These are phyloP conservation scores for Platyrinchus mystaceus DNA, from an alignment of 2,797 vertebrate species.

Conservation along the genomic window DNA sequence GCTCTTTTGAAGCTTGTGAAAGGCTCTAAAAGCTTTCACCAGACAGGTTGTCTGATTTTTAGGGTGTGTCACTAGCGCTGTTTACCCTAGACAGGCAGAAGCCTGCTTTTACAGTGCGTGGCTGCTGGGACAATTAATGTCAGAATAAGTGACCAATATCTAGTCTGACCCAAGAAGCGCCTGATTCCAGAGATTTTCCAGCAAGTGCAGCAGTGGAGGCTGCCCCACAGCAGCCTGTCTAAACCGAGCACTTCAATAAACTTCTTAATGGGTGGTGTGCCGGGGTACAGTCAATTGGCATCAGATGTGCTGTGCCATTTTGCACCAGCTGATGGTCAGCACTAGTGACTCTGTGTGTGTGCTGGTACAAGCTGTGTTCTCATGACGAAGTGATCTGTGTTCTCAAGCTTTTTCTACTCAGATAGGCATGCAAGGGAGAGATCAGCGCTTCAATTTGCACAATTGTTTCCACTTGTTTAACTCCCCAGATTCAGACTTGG, in stretches of 20 bases:
- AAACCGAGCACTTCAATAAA: neutral
- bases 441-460: neutral
- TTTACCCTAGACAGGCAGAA: neutral
- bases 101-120: neutral
- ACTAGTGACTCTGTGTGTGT: neutral
- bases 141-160: neutral
- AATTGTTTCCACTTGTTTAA: neutral
- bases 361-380: neutral
- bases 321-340: neutral
- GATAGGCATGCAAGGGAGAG: rapidly evolving
- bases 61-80: neutral
- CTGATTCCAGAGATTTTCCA: neutral
- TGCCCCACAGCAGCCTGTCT: neutral
- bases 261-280: neutral
- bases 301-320: neutral
- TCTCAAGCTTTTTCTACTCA: neutral
- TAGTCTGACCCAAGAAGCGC: neutral
- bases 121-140: neutral
- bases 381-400: neutral
- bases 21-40: conserved; percentile 53
- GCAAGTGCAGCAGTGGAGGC: neutral
- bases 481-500: neutral
- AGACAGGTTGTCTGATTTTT: conserved; percentile 32
- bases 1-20: conserved; percentile 6
- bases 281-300: neutral